Base-by-base conservation (phyloP, 53 echinoderm and acorn worm species). In the Actinopyga echinites region DNA sequence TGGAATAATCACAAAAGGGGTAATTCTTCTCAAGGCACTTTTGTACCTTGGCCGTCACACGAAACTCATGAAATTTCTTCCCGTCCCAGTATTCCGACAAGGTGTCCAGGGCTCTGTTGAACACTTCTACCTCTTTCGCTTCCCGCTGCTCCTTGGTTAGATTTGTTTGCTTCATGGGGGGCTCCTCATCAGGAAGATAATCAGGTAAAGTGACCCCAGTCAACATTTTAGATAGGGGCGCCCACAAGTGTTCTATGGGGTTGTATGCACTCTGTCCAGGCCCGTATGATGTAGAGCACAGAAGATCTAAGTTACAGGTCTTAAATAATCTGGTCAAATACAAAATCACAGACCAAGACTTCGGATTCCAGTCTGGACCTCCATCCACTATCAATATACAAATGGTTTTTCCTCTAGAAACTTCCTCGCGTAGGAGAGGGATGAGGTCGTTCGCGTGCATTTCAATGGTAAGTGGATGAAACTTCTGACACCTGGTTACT, bases 161-260 rank as follows among this genome's bases (percentile, higher is more conserved):
- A 24, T 40, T 71, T 69, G 34, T 67, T 44, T 75, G 75, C 10
- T 71, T 71, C 45, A 71, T 38, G 65, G 32, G 65, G 65, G 36
- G 20, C 19, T 30, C 65, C 65, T 36, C 89, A 7, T 65, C 83
- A 49, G 83, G 67, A 15, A 78, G 62, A 64, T 77, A 61, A 35
- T 56, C 55, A 36, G 77, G 55, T 30, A 90, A 38, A 28, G 74
- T 71, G 31, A 90, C 90, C 6, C 79, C 83, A 5, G 79, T 83
- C 8, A 90, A 56, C 43, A 66, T 67, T 15, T 56, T 77, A 23
- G 79, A 83, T 1, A 87, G 45, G 17, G 86, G 87, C 4, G 91
- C 56, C 84, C 91, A 87, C 0, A 67, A 22, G 36, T 86, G 87
- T 43, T 90, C 84, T n/a, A 90, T 83, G 21, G 74, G 86, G 30